phyloP scores from a whole-genome alignment of 1,140 invertebrate genomes.

The Carcinoscorpius rotundicauda region DNA sequence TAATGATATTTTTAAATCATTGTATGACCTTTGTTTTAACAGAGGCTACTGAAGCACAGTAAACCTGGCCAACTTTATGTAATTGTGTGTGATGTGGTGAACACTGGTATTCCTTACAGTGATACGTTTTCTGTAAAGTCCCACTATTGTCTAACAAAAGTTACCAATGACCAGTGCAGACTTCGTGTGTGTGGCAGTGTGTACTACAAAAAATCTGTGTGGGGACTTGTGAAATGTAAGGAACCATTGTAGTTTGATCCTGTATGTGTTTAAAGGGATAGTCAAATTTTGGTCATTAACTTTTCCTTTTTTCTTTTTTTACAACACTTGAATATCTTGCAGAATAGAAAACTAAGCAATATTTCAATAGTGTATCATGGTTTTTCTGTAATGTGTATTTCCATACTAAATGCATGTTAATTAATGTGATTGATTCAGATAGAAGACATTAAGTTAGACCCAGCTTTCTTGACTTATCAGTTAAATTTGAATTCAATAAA shows the following conservation, averaged over 20 bases:
- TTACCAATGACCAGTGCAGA: conserved; percentile 39
- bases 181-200: conserved; percentile 48
- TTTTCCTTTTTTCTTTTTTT: too few relatives aligned
- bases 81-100: conserved; percentile 69
- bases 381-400: not conserved
- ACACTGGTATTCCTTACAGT: conserved; percentile 79
- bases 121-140: conserved; percentile 76
- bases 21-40: conserved; percentile 17
- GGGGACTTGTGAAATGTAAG: conserved; percentile 76
- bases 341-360: not conserved
- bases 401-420: not conserved
- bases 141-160: conserved; percentile 70
- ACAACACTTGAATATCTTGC: too few relatives aligned
- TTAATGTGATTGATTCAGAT: too few relatives aligned
- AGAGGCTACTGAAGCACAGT: conserved; percentile 72
- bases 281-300: too few relatives aligned
- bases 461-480: too few relatives aligned
- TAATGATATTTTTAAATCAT: too few relatives aligned
- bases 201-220: conserved; percentile 78
- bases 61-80: conserved; percentile 72
- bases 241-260: too few relatives aligned
- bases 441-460: too few relatives aligned
- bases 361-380: not conserved
- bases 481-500: too few relatives aligned
- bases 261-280: too few relatives aligned